Evolutionary conservation across 64 coral and sea anemone species (phyloP), one percentile per base, ranked within the genome.

Genomic region (Porites lutea): DNA sequence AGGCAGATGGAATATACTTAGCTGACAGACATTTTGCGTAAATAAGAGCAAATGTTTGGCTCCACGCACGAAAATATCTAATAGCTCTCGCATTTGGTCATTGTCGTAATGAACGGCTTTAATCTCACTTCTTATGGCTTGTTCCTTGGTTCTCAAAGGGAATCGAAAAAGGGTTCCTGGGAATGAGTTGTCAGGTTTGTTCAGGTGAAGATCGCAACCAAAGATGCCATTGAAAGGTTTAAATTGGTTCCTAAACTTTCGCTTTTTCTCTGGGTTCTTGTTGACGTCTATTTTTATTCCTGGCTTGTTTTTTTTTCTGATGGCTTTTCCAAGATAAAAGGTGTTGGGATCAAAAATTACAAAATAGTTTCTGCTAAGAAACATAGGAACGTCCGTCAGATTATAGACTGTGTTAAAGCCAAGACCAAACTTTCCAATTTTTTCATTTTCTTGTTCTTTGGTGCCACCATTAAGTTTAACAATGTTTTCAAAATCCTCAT

Each of bases 361-460:
- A 64, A 96, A 18, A 18, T 92, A 79, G 46, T 96, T 87, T 66
- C 89, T 87, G 63, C 94, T 96, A 4, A 96, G 49, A 52, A 96
- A 92, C 80, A 90, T 96, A 52, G 94, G 94, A 16, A 96, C 94
- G 71, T 96, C 94, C 13, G 94, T 96, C 13, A 96, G 23, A 48
- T 96, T 92, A 73, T 96, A 96, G 16, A 93, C 95, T 13, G 95
- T 63, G 19, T 96, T 96, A 53, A 96, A 96, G 11, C 95, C 95
- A 72, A 96, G 91, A 44, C 95, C 95, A 93, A 96, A 96, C 59
- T 87, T 79, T 63, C 95, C 95, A 71, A 96, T 92, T 48, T 90
- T 96, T 9, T 90, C 77, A 18, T 80, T 86, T 44, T 96, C 87
- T 21, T 78, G 80, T 69, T 96, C 87, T 59, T 96, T 96, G 4